Base-by-base conservation (phyloP, 2,113 vertebrate genomes). In the western clawed frog (Xenopus tropicalis) region DNA sequence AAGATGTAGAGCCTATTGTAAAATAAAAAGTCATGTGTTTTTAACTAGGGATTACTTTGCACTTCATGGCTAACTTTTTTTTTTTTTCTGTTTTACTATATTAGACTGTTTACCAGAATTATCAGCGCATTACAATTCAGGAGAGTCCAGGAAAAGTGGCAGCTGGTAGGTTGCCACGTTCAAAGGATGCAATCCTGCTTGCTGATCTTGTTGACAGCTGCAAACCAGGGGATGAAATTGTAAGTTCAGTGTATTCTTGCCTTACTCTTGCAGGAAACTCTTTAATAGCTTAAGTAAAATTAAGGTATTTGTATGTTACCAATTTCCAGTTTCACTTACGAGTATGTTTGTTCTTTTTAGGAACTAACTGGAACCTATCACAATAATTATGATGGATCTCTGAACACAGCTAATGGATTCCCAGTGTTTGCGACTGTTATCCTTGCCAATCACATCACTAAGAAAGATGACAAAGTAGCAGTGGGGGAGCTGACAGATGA, bases 71-170 rank as follows among this genome's bases (percentile, higher is more conserved):
- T 54, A 54, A 54, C 9, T 19, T 67, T 52, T 46, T 3, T 56
- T 1, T 23, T 20, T 10, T 61, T 51, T 70, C 43, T 52, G 0
- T 8, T 8, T 83, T 51, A n/a, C n/a, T n/a, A n/a, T n/a, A n/a
- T 0, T 66, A 99, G 97, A 99, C 97, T 0, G 85, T 99, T 19
- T 99, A 99, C 77, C 97, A 98, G 88, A 99, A 99, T 87, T 99
- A 98, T 66, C 97, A 99, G 86, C 91, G 97, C 46, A 97, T 99
- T 87, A 96, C 94, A 57, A 93, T 99, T 79, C 97, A 99, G 84
- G 97, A 99, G 79, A 98, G 96, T 58, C 97, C 97, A 0, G 96
- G 97, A 0, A 98, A 95, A 66, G 96, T 99, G 1, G 96, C 96
- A 0, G 97, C 97, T 0, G 97, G 97, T 4, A 91, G 97, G 54